These are phyloP conservation scores for Limnothrissa miodon DNA, from an alignment of 2,113 vertebrate genomes.

Conservation along the genomic window DNA sequence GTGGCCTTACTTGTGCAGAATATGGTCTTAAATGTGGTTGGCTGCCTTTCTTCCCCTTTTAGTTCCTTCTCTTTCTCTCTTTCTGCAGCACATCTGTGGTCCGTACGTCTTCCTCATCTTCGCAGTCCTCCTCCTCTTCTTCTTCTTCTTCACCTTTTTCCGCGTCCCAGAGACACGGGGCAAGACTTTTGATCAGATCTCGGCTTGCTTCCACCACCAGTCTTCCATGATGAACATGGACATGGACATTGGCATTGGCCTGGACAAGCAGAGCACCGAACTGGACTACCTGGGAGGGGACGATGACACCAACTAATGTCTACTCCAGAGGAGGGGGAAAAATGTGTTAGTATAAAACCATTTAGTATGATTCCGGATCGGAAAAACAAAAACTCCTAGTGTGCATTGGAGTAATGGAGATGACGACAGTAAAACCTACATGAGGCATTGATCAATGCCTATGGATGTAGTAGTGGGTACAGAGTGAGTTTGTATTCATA, in stretches of 20 bases:
- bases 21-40: background rate
- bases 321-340: slow-evolving; percentile 29
- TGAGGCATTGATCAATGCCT: background rate
- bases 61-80: background rate
- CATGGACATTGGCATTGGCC: slow-evolving; percentile 60
- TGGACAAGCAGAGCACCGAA: slow-evolving; percentile 81
- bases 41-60: background rate
- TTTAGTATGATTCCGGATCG: background rate
- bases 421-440: background rate
- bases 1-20: no score
- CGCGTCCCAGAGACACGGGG: slow-evolving; percentile 86
- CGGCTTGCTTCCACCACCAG: slow-evolving; percentile 71
- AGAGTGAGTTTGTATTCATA: slow-evolving; percentile 22
- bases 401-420: background rate
- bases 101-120: slow-evolving; percentile 90
- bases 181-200: slow-evolving; percentile 88
- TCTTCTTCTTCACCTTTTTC: slow-evolving; percentile 87
- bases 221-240: slow-evolving; percentile 68
- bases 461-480: slow-evolving; percentile 30
- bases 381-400: background rate
- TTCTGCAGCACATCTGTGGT: slow-evolving; percentile 73
- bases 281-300: slow-evolving; percentile 79
- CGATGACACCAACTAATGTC: slow-evolving; percentile 33
- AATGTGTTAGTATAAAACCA: background rate
- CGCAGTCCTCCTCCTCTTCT: slow-evolving; percentile 78